Evolutionary conservation across 2,888 invertebrate species (phyloP), one percentile per base, ranked within the genome.

Genomic region (Drosophila birchii): DNA sequence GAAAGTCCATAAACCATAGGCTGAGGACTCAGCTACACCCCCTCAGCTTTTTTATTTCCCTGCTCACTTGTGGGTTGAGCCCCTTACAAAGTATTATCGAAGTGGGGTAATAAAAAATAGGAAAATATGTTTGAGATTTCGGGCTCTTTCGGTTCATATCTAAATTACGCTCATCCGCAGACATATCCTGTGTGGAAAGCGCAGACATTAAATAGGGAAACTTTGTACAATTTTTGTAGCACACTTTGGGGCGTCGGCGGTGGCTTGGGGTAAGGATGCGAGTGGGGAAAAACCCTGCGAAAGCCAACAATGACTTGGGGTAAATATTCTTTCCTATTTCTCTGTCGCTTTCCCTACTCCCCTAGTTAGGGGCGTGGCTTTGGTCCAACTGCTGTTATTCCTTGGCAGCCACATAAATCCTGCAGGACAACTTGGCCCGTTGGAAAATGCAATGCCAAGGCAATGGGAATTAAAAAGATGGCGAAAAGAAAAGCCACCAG

Each of bases 141-240:
- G 64, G 70, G 71, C 66, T 72, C 71, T 76, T 45, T 68, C 4
- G 36, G 49, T 49, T 75, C 78, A 78, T 79, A 87, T 83, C 83
- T 81, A 82, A 87, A 88, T 82, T 81, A 75, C 74, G 72, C 75
- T 76, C 69, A 78, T 86, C 84, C 84, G 78, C 20, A 59, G 68
- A 58, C 61, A 66, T 69, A 70, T 77, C 59, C 70, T 61, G 62
- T 44, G 20, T 55, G 32, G 49, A 54, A 45, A 71, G 39, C 39
- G 66, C 23, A 32, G 44, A 45, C 53, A 58, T 74, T 58, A 58
- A 51, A 54, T 39, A 36, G 66, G 55, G 41, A 55, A 68, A 69
- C 67, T 58, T 59, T 75, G 56, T 51, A 51, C 23, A 55, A 64
- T 56, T 60, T 61, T 53, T 75, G 70, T 70, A 70, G 76, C 81